phyloP scores from a whole-genome alignment of 2,113 vertebrate genomes.

The Syrrhaptes paradoxus region DNA sequence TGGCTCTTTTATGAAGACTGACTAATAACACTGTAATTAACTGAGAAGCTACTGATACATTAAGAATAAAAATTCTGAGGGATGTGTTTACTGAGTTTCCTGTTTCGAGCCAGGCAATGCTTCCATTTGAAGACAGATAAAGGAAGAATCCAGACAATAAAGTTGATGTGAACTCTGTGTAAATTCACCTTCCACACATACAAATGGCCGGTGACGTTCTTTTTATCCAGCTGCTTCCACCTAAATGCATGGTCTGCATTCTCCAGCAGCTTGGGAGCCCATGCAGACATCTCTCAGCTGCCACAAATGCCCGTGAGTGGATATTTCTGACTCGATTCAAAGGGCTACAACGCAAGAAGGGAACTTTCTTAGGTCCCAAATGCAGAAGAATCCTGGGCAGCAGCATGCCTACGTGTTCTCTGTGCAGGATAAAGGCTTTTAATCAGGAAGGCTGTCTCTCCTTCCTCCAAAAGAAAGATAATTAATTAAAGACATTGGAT shows the following conservation, averaged over 20 bases:
- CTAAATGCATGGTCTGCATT: background rate
- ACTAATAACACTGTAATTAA: slow-evolving; percentile 86
- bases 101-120: background rate
- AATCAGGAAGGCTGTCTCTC: background rate
- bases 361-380: background rate
- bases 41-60: slow-evolving; percentile 70
- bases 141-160: background rate
- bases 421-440: background rate
- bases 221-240: background rate
- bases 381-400: background rate
- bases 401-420: background rate
- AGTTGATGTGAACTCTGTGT: background rate
- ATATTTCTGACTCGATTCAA: background rate
- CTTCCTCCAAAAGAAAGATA: background rate
- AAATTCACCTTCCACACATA: background rate
- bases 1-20: slow-evolving; percentile 92
- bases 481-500: background rate
- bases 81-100: slow-evolving; percentile 64
- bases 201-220: background rate
- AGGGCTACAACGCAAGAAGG: background rate
- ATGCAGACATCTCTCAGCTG: background rate
- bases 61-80: slow-evolving; percentile 70
- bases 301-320: background rate
- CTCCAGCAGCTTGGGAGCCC: background rate
- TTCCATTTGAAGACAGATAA: background rate